Percentiles rank a stretch among this genome's conserved stretches.
Evolutionary conservation across 2,888 invertebrate species (phyloP).

Genomic region (Tenthredo mesomela): DNA sequence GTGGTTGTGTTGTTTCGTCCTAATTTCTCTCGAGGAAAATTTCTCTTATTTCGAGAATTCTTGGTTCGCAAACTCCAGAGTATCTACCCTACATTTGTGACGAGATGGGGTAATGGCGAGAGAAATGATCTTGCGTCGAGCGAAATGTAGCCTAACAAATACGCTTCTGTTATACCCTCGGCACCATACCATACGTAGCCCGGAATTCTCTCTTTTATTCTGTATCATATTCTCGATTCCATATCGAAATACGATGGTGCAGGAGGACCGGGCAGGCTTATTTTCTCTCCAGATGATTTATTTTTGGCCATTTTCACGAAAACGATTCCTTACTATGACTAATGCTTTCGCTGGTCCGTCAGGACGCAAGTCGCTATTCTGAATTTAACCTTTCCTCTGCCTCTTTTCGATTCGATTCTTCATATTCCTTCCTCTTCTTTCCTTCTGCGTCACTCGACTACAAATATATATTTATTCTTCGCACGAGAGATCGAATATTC

Average conservation of each 20-base stretch:
- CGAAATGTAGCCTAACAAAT: constrained; percentile 13
- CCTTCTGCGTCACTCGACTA: background rate
- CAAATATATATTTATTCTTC: constrained; percentile 26
- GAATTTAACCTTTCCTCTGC: constrained; percentile 36
- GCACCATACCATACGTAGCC: constrained; percentile 11
- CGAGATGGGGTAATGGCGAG: constrained; percentile 22
- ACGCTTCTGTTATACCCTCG: background rate
- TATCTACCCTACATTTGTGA: background rate
- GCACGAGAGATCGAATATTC: constrained; percentile 12
- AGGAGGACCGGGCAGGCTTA: constrained; percentile 8
- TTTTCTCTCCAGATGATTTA: constrained; percentile 41
- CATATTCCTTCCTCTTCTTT: background rate
- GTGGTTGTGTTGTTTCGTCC: background rate
- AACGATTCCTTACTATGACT: constrained; percentile 45
- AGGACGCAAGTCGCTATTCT: constrained; percentile 23
- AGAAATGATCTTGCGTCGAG: constrained; percentile 9
- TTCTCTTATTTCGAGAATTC: background rate
- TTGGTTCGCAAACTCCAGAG: background rate
- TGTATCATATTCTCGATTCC: background rate
- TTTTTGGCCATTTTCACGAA: constrained; percentile 33
- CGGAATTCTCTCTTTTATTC: background rate
- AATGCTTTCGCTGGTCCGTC: constrained; percentile 41
- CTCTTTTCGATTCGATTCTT: background rate
- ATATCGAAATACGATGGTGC: constrained; percentile 8
- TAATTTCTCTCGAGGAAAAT: background rate